These are phyloP conservation scores for Corythaeola cristata DNA, from an alignment of 2,113 vertebrate species.

Conservation along the genomic window DNA sequence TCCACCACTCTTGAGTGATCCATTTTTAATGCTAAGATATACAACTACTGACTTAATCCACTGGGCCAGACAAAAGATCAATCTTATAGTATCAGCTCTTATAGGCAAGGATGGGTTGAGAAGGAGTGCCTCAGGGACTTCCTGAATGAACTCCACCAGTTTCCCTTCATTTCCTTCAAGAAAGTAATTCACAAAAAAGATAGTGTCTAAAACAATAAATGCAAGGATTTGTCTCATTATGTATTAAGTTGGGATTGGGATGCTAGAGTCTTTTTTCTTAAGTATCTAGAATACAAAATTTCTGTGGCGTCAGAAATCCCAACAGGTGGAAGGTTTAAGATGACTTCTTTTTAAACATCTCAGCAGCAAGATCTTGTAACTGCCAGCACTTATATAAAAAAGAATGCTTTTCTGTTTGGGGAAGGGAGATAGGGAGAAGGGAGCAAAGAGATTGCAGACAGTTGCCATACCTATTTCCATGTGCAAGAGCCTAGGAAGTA, in stretches of 20 bases:
- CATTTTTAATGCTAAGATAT: not conserved
- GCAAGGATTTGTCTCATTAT: not conserved
- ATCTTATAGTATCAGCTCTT: not conserved
- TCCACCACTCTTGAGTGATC: not conserved
- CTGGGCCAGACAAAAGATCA: not conserved
- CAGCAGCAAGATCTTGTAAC: not conserved
- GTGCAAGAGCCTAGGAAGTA: not conserved
- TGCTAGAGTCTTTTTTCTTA: not conserved
- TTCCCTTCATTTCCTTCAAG: not conserved
- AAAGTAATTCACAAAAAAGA: not conserved
- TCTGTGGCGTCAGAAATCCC: not conserved
- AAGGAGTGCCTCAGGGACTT: not conserved
- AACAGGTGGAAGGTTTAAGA: not conserved
- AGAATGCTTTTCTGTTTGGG: not conserved
- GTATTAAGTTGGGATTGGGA: not conserved
- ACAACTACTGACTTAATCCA: not conserved
- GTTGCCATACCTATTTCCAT: not conserved
- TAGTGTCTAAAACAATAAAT: not conserved
- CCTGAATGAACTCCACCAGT: not conserved
- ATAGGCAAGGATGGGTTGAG: not conserved
- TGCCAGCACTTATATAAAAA: not conserved
- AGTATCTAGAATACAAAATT: not conserved
- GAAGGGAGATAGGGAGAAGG: not conserved
- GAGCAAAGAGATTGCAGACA: not conserved
- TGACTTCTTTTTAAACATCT: not conserved